Conservation (phyloP, 2,888 invertebrate species). For the Epinotia bilunana region DNA sequence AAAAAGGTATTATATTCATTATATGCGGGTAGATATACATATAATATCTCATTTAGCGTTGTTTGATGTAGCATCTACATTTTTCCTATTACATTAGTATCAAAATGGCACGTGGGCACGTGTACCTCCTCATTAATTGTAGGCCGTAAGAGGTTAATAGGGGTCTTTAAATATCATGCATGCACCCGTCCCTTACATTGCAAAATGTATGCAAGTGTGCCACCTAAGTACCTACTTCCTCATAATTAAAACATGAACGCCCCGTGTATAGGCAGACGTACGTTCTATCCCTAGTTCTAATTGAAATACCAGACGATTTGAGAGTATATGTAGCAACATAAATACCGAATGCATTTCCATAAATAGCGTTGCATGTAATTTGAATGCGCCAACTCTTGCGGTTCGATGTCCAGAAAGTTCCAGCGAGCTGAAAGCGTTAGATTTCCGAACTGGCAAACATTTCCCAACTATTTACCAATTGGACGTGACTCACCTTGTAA, state of each 20-base stretch:
- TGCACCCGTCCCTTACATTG: no score
- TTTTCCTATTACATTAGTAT: no score
- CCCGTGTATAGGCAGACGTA: neutral
- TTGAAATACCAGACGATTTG: neutral
- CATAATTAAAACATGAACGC: constrained; percentile 1
- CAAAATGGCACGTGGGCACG: no score
- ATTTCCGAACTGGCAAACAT: constrained; percentile 28
- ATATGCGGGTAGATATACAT: no score
- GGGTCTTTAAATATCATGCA: no score
- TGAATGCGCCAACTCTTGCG: constrained; percentile 22
- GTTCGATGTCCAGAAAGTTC: constrained; percentile 30
- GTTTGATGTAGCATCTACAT: no score
- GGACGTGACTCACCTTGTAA: constrained; percentile 28
- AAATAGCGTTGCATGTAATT: constrained; percentile 15
- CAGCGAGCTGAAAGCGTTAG: constrained; percentile 11
- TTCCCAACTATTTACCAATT: constrained; percentile 31
- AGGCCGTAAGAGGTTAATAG: no score
- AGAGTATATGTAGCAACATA: neutral
- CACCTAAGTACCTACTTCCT: constrained; percentile 1
- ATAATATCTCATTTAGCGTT: no score
- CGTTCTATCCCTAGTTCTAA: neutral
- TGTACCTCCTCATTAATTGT: no score
- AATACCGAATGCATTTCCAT: constrained; percentile 11
- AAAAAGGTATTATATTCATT: no score
- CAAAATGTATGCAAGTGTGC: no score